Conservation (phyloP, 2,797 vertebrate genomes). For the Rhabdophis nuchalis region DNA sequence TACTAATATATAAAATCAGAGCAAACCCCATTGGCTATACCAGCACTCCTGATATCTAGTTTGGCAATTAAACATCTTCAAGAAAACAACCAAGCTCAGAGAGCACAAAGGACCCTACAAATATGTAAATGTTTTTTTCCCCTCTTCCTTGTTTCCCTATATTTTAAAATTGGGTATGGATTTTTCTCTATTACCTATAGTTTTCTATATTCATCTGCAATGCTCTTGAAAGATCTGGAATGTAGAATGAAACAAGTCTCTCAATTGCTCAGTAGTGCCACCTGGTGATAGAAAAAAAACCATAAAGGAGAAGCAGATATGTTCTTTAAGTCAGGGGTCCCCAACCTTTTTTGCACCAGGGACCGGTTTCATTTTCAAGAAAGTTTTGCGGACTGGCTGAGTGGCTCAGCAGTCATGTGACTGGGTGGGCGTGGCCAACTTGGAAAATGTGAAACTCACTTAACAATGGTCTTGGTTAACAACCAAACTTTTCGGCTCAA, state of each 20-base stretch:
- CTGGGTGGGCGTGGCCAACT: too few species aligned
- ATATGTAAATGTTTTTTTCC: not conserved
- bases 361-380: too few species aligned
- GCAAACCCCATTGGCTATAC: not conserved
- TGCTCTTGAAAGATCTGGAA: not conserved
- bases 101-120: not conserved
- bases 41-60: not conserved
- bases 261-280: not conserved
- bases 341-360: too few species aligned
- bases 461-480: too few species aligned
- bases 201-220: not conserved
- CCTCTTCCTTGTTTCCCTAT: not conserved
- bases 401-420: too few species aligned
- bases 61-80: not conserved
- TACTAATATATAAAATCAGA: not conserved
- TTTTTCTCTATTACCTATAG: not conserved
- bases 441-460: too few species aligned
- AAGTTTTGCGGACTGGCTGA: too few species aligned
- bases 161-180: not conserved
- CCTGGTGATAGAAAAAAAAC: not conserved
- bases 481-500: too few species aligned
- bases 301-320: not conserved
- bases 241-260: not conserved
- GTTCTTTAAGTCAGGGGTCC: too few species aligned
- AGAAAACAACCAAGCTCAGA: not conserved